Percentiles rank a stretch among this genome's conserved stretches.
These are phyloP conservation scores for Calliphora vomitoria DNA, from an alignment of 2,888 invertebrate species.

Conservation along the genomic window DNA sequence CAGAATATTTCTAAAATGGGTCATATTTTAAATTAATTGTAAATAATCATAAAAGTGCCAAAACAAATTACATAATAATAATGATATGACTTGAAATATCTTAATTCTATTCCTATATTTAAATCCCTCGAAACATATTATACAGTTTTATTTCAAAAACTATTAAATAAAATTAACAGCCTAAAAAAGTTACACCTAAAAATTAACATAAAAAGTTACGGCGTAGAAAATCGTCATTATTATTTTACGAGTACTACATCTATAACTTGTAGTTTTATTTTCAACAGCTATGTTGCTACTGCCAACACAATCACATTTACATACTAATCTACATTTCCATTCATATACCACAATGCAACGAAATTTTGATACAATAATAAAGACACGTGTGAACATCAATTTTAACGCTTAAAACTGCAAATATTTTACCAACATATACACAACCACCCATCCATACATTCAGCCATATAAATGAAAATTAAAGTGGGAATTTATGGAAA, in stretches of 20 bases:
- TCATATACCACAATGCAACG: not conserved
- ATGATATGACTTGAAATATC: too few relatives aligned
- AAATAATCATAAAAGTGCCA: too few relatives aligned
- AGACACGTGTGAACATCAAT: not conserved
- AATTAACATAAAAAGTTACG: not conserved
- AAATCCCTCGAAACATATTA: too few relatives aligned
- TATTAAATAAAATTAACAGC: too few relatives aligned
- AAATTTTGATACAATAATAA: not conserved
- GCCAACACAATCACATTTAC: not conserved
- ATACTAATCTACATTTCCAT: not conserved
- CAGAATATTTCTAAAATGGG: too few relatives aligned
- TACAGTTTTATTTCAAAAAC: too few relatives aligned
- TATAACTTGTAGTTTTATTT: not conserved
- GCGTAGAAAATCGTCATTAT: not conserved
- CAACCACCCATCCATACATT: not conserved
- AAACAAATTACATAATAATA: too few relatives aligned
- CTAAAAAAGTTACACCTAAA: not conserved
- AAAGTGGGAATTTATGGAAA: constrained; percentile 31
- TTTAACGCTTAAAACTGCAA: not conserved
- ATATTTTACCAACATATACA: not conserved
- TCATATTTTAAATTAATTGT: too few relatives aligned
- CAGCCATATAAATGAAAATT: constrained; percentile 15
- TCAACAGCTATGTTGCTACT: not conserved
- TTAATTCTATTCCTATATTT: too few relatives aligned
- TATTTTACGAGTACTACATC: not conserved